phyloP scores from a whole-genome alignment of 2,797 vertebrate species.

The Mormyrops boulengeri region DNA sequence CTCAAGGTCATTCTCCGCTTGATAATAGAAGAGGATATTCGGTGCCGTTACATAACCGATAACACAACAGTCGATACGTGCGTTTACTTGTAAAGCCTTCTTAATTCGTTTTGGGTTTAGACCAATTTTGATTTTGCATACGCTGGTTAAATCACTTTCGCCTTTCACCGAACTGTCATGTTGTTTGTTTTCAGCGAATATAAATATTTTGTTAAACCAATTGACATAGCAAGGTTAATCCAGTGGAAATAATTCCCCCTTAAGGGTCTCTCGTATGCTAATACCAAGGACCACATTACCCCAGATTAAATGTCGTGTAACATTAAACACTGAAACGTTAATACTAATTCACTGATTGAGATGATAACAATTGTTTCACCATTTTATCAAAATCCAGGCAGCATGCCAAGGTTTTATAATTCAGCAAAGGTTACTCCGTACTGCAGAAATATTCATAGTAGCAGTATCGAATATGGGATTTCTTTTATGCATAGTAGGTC shows the following conservation, averaged over 20 bases:
- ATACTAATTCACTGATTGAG: neutral
- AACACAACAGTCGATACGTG: conserved; percentile 26
- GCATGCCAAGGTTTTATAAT: conserved; percentile 3
- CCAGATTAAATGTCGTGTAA: neutral
- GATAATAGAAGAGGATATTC: conserved; percentile 34
- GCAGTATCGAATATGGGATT: neutral
- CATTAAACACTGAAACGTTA: neutral
- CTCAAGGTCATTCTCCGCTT: conserved; percentile 68
- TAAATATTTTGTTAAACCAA: conserved; percentile 6
- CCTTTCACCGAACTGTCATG: neutral
- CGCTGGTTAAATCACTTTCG: neutral
- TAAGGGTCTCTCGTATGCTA: conserved; percentile 9
- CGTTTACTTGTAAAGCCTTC: conserved; percentile 23
- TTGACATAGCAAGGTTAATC: neutral
- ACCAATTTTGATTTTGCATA: neutral
- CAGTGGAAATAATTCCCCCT: conserved; percentile 9
- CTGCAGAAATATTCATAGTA: conserved; percentile 3
- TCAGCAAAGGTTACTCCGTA: conserved; percentile 4
- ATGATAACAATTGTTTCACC: neutral
- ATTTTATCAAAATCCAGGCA: neutral
- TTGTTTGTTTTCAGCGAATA: conserved; percentile 11
- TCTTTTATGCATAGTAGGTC: neutral
- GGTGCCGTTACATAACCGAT: conserved; percentile 37
- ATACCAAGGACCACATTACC: conserved; percentile 11
- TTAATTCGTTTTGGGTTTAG: neutral